phyloP scores from a whole-genome alignment of 2,113 vertebrate species.

The Raja brachyura region DNA sequence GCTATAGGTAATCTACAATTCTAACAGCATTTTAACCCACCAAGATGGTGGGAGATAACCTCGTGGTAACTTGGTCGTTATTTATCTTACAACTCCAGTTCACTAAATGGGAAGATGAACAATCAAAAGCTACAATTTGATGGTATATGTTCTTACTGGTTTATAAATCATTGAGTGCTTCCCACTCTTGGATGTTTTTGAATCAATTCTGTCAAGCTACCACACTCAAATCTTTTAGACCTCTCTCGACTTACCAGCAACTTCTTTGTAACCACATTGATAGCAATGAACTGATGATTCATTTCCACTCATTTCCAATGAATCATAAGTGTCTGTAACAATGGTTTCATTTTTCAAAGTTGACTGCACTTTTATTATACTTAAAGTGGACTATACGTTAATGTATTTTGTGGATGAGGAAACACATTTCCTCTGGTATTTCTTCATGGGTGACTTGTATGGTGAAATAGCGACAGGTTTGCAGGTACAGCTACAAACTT shows the following conservation, averaged over 20 bases:
- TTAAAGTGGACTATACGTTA: background rate
- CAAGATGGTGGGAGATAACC: background rate
- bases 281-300: background rate
- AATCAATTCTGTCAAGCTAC: background rate
- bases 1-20: background rate
- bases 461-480: background rate
- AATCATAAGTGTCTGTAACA: background rate
- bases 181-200: background rate
- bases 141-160: background rate
- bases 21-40: background rate
- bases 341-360: background rate
- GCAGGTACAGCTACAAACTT: background rate
- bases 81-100: background rate
- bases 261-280: background rate
- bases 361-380: background rate
- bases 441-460: background rate
- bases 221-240: background rate
- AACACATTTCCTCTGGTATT: background rate
- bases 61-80: background rate
- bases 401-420: background rate
- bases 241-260: background rate
- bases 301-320: background rate
- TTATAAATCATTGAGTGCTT: background rate
- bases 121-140: background rate
- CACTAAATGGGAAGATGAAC: background rate